Conservation (phyloP, 2,797 vertebrate genomes). For the Accipiter badius region DNA sequence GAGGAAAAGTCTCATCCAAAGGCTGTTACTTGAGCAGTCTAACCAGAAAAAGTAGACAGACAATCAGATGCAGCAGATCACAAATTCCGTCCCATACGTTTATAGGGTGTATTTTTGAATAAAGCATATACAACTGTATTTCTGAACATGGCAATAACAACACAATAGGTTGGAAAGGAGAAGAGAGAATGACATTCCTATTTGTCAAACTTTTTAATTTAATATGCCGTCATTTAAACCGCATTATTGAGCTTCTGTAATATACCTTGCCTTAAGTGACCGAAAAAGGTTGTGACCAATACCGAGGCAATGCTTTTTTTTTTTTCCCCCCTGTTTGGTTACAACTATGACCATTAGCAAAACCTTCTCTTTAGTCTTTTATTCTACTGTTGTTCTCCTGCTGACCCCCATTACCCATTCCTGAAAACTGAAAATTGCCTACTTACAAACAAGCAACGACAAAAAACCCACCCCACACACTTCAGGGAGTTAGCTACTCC, state of each 20-base stretch:
- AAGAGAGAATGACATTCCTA: neutral
- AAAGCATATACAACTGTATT: neutral
- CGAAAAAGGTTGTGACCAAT: neutral
- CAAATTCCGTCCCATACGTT: neutral
- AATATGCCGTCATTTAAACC: neutral
- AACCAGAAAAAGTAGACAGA: neutral
- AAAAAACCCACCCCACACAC: neutral
- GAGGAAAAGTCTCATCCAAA: neutral
- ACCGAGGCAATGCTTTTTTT: neutral
- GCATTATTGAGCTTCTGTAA: neutral
- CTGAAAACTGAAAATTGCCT: neutral
- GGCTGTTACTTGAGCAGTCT: neutral
- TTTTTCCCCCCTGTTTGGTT: neutral
- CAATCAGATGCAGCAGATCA: neutral
- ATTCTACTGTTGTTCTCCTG: neutral
- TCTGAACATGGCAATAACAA: neutral
- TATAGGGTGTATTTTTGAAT: neutral
- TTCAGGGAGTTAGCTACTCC: neutral
- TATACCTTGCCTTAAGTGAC: neutral
- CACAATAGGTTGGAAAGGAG: neutral
- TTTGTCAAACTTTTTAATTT: neutral
- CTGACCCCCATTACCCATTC: neutral
- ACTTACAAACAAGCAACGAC: neutral
- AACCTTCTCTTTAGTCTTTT: neutral
- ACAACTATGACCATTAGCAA: neutral